Evolutionary conservation across 2,113 vertebrate species (phyloP).

Genomic region (Menura novaehollandiae): DNA sequence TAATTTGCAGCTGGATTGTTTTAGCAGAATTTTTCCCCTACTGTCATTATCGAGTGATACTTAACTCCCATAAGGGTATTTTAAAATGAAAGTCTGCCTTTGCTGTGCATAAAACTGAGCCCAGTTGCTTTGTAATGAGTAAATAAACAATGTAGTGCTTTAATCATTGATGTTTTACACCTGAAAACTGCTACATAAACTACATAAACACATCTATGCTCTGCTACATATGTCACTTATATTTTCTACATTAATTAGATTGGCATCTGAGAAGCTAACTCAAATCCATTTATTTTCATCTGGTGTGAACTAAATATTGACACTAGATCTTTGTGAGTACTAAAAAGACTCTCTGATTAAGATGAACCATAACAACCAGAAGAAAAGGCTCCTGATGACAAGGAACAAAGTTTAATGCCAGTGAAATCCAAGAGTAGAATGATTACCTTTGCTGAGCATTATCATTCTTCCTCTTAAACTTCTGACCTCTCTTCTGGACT

Average conservation of each 20-base stretch:
- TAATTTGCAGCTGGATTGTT: constrained; percentile 52
- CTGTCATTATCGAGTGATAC: constrained; percentile 40
- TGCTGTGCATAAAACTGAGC: constrained; percentile 17
- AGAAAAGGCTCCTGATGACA: background rate
- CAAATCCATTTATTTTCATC: constrained; percentile 26
- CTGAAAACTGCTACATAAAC: constrained; percentile 52
- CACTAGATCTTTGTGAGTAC: background rate
- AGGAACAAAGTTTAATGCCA: background rate
- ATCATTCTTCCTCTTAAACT: background rate
- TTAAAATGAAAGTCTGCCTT: constrained; percentile 50
- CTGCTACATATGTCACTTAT: constrained; percentile 49
- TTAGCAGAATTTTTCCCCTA: background rate
- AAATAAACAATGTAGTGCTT: constrained; percentile 52
- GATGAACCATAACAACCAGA: background rate
- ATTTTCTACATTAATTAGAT: constrained; percentile 59
- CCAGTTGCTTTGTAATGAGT: constrained; percentile 42
- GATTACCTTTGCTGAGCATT: background rate
- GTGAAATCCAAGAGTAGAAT: background rate
- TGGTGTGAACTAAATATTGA: background rate
- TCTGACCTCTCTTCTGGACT: background rate
- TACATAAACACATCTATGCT: constrained; percentile 49
- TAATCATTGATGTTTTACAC: constrained; percentile 61
- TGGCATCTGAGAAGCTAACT: constrained; percentile 20
- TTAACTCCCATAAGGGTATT: constrained; percentile 51
- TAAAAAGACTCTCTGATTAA: background rate